These are phyloP conservation scores for Drosophila sturtevanti DNA, from an alignment of 1,140 invertebrate species.

Conservation along the genomic window DNA sequence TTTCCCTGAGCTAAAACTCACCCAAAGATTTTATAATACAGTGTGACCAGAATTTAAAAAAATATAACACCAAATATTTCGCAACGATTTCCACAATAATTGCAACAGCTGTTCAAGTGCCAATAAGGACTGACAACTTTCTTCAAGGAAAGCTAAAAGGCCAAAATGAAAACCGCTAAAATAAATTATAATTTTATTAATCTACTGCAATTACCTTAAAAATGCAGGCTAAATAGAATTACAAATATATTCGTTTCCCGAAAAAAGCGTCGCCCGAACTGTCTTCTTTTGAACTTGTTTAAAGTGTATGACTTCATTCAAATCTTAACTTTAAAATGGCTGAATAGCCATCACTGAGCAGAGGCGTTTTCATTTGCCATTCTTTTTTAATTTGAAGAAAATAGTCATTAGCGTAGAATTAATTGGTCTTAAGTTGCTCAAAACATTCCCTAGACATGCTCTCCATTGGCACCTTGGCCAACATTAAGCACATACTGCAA, in stretches of 20 bases:
- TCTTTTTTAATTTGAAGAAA: constrained; percentile 22
- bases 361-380: constrained; percentile 49
- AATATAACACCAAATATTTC: constrained; percentile 23
- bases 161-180: too few species aligned
- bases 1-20: constrained; percentile 39
- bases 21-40: constrained; percentile 36
- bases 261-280: too few species aligned
- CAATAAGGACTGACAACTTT: background rate
- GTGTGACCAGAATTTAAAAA: constrained; percentile 22
- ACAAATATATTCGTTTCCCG: too few species aligned
- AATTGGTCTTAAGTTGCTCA: background rate
- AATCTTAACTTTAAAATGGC: background rate
- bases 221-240: too few species aligned
- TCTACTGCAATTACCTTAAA: too few species aligned
- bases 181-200: too few species aligned
- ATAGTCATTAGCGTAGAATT: constrained; percentile 3
- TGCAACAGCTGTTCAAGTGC: background rate
- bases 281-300: too few species aligned
- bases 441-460: constrained; percentile 68
- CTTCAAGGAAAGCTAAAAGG: background rate
- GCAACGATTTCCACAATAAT: background rate
- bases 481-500: constrained; percentile 88
- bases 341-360: constrained; percentile 19
- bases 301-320: too few species aligned
- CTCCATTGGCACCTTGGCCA: constrained; percentile 77